Conservation (phyloP, 2,888 invertebrate genomes). For the Cantharis lateralis region DNA sequence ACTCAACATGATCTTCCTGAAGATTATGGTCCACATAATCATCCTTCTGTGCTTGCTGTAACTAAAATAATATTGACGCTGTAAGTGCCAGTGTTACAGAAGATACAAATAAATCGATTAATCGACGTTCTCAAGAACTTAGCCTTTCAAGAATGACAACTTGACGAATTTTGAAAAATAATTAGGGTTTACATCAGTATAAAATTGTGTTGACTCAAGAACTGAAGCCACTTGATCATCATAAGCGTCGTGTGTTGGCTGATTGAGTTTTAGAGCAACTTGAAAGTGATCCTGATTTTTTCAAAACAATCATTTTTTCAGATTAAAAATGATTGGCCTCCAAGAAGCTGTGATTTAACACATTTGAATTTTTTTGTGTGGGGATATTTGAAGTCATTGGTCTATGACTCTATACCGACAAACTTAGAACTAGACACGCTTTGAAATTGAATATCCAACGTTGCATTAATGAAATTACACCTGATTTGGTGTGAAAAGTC, state of each 20-base stretch:
- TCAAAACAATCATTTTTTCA: conserved; percentile 32
- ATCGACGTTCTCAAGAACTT: background rate
- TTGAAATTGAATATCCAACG: too few species aligned
- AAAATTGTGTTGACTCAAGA: conserved; percentile 31
- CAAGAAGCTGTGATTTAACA: too few species aligned
- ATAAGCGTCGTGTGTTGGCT: too few species aligned
- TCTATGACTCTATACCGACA: too few species aligned
- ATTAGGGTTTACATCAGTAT: conserved; percentile 8
- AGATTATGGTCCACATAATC: too few species aligned
- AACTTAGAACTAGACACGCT: too few species aligned
- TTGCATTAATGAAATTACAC: too few species aligned
- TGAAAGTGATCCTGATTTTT: conserved; percentile 23
- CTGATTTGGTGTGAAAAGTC: too few species aligned
- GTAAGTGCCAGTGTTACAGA: background rate
- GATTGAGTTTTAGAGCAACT: too few species aligned
- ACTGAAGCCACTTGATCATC: conserved; percentile 19
- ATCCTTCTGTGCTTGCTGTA: background rate
- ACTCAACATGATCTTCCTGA: too few species aligned
- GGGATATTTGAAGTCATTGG: too few species aligned
- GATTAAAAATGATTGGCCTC: conserved; percentile 25
- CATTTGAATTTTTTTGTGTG: too few species aligned
- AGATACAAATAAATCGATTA: background rate
- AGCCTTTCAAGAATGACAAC: background rate
- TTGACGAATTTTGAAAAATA: background rate
- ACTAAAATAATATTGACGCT: background rate